Base-by-base conservation (phyloP, 1,140 invertebrate genomes). In the Platorchestia sp. region DNA sequence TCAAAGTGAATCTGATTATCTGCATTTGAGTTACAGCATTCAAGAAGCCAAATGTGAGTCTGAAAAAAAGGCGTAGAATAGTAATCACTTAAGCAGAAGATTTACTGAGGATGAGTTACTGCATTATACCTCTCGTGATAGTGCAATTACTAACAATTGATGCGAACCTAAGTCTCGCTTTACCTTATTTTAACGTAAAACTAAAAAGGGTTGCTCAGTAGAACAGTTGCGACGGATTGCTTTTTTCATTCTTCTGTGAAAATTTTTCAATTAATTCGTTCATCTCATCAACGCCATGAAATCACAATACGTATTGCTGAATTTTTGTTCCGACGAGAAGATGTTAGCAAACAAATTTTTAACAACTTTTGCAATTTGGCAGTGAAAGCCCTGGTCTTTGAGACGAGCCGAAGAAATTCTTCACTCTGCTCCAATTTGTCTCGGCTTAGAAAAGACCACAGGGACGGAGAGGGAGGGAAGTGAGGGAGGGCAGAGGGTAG, bases 381-480 rank as follows among this genome's bases (percentile, higher is more conserved):
- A 27, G 87, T 89, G 87, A 44, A 89, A 89, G 87, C 87, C n/a
- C 41, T 3, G 43, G 87, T 41, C 87, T 89, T 89, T 89, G 43
- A 44, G 87, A 41, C 87, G 43, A 42, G 87, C 43, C 87, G 36
- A 41, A 89, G 87, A 89, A 89, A 89, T 41, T 89, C 87, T 89
- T 41, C 87, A 89, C 87, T 89, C 87, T 42, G 41, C 27, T 89
- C 87, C 87, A 89, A 89, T 89, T 89, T 89, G 87, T 75, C 87
- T 41, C n/a, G 95, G 53, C 45, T 51, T 47, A 75, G 95, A 95
- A 95, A 45, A 95, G 95, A 96, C 44, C 41, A 45, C 41, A 95
- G 44, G 53, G 47, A 95, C 93, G 86, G 95, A 47, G 89, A 95
- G 44, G 43, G 95, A n/a, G 40, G 90, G 40, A 93, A 47, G 90